phyloP scores from a whole-genome alignment of 1,140 invertebrate genomes.

The Lepidurus apus region DNA sequence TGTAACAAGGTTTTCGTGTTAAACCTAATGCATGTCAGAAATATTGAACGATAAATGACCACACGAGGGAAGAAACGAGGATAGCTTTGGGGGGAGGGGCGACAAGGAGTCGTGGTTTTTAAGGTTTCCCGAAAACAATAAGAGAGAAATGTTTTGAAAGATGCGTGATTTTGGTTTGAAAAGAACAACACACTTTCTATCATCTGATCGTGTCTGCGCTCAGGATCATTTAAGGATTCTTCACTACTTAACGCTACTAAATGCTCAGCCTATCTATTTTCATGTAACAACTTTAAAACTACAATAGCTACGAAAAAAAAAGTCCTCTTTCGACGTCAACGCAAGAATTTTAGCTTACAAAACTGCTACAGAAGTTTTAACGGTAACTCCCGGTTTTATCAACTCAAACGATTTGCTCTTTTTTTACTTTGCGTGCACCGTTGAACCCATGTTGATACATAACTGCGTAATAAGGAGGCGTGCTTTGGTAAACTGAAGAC shows the following conservation, averaged over 20 bases:
- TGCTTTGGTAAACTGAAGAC: background rate
- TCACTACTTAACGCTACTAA: conserved; percentile 16
- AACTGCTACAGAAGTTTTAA: conserved; percentile 14
- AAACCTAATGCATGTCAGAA: background rate
- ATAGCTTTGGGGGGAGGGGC: background rate
- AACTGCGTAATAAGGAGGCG: background rate
- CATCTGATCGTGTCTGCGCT: background rate
- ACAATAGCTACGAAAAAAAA: conserved; percentile 8
- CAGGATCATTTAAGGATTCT: background rate
- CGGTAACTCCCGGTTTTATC: background rate
- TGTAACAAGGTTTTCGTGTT: background rate
- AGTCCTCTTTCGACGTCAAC: background rate
- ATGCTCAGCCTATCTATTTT: background rate
- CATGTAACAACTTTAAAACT: conserved; percentile 6
- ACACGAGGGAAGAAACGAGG: background rate
- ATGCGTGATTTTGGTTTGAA: background rate
- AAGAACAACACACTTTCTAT: background rate
- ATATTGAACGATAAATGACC: background rate
- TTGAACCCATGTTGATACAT: conserved; percentile 14
- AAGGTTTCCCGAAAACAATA: background rate
- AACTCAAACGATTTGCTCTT: background rate
- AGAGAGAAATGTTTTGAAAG: background rate
- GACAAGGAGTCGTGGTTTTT: background rate
- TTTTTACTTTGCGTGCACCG: background rate
- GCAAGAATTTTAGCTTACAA: background rate